Percentiles rank a stretch among this genome's conserved stretches.
Evolutionary conservation across 53 echinoderm and acorn worm species (phyloP).

Genomic region (Patiria pectinifera): DNA sequence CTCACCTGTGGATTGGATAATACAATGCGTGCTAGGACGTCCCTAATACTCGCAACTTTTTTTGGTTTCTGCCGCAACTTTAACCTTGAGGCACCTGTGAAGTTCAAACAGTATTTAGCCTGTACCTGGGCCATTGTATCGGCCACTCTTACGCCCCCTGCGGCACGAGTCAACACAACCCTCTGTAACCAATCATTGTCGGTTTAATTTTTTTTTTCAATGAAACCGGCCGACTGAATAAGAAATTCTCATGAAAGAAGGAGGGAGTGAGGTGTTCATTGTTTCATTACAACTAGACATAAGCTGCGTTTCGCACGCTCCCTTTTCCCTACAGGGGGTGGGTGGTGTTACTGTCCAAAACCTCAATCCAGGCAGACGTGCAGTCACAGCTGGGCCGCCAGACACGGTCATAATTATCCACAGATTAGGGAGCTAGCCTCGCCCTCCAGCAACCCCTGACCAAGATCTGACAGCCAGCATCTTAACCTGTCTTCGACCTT

Average conservation of each 20-base stretch:
- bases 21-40: background rate
- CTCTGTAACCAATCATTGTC: background rate
- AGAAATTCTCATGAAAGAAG: background rate
- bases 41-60: background rate
- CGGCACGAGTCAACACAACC: constrained; percentile 30
- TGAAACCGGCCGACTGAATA: background rate
- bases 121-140: background rate
- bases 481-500: constrained; percentile 31
- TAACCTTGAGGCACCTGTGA: constrained; percentile 16
- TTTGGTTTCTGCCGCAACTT: background rate
- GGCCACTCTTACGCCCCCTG: background rate
- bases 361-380: constrained; percentile 7
- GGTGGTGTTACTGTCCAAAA: background rate
- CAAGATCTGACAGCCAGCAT: constrained; percentile 40
- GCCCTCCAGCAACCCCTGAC: constrained; percentile 38
- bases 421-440: constrained; percentile 5
- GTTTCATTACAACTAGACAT: background rate
- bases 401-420: background rate
- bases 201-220: background rate
- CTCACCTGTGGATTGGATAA: constrained; percentile 19
- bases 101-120: constrained; percentile 56
- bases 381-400: constrained; percentile 44
- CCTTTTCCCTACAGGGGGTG: constrained; percentile 10
- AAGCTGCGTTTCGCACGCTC: background rate
- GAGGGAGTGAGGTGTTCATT: background rate